Conservation (phyloP, 2,797 vertebrate species). For the Hippocampus kuda region DNA sequence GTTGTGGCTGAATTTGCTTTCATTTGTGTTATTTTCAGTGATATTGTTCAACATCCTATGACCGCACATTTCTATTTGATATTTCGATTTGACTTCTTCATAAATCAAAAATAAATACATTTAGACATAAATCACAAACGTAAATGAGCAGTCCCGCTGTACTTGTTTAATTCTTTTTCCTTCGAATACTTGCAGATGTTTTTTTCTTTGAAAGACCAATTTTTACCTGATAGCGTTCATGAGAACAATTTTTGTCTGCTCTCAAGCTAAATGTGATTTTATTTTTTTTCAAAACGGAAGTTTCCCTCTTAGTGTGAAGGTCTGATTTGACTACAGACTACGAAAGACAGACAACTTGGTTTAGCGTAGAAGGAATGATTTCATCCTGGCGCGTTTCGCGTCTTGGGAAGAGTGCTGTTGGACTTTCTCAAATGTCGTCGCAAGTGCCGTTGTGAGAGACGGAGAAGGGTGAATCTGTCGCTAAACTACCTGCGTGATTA, state of each 20-base stretch:
- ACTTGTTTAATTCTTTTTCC: too few species aligned
- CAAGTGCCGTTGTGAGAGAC: not conserved
- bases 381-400: not conserved
- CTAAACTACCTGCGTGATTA: not conserved
- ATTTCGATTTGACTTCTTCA: too few species aligned
- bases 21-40: too few species aligned
- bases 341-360: not conserved
- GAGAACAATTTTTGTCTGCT: not conserved
- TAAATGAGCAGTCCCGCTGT: too few species aligned
- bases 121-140: too few species aligned
- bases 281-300: slow-evolving; percentile 2
- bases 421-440: not conserved
- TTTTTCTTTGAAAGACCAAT: too few species aligned
- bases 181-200: too few species aligned
- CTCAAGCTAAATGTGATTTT: not conserved
- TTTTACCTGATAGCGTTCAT: too few species aligned
- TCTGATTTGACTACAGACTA: slow-evolving; percentile 1
- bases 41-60: too few species aligned
- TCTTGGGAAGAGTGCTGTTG: not conserved
- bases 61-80: too few species aligned
- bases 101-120: too few species aligned
- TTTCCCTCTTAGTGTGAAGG: slow-evolving; percentile 34
- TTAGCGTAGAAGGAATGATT: not conserved
- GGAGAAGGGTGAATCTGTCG: not conserved
- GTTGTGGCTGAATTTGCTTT: too few species aligned